phyloP scores from a whole-genome alignment of 2,888 invertebrate species.

The Mesopsocus fuscifrons region DNA sequence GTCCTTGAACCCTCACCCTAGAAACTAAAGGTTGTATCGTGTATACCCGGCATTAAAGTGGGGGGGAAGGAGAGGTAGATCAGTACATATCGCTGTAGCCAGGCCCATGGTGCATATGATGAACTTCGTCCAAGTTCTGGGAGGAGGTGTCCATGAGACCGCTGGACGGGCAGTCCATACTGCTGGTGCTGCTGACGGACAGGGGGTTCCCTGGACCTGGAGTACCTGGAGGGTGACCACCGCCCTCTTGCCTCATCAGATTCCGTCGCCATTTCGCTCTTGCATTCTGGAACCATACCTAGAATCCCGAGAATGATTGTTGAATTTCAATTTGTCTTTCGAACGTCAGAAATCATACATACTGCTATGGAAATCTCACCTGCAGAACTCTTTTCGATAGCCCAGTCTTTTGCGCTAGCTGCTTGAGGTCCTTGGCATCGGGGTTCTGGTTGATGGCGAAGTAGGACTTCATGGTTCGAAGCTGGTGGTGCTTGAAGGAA shows the following conservation, averaged over 20 bases:
- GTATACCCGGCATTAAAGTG: too few relatives aligned
- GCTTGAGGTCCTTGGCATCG: constrained; percentile 96
- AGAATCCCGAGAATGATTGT: constrained; percentile 14
- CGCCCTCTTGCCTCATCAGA: constrained; percentile 66
- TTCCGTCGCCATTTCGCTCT: constrained; percentile 95
- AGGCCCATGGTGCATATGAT: constrained; percentile 29
- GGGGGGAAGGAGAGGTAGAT: not conserved
- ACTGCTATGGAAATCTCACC: constrained; percentile 33
- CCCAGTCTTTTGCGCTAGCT: constrained; percentile 95
- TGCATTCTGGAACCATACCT: constrained; percentile 99
- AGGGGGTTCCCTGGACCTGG: constrained; percentile 23
- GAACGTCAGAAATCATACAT: constrained; percentile 5
- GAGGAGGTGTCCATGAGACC: constrained; percentile 22
- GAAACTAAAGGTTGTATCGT: too few relatives aligned
- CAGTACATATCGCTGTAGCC: constrained; percentile 17
- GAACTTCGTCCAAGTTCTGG: constrained; percentile 31
- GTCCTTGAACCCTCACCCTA: too few relatives aligned
- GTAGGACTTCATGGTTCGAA: constrained; percentile 97
- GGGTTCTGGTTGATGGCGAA: constrained; percentile 99
- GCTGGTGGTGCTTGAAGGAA: constrained; percentile 97
- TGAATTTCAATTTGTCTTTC: too few relatives aligned
- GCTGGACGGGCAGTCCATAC: constrained; percentile 23
- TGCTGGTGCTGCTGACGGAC: constrained; percentile 18
- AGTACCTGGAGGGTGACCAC: constrained; percentile 17
- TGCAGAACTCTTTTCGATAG: constrained; percentile 94